Evolutionary conservation across 2,888 invertebrate species (phyloP).

Genomic region (Melanargia galathea): DNA sequence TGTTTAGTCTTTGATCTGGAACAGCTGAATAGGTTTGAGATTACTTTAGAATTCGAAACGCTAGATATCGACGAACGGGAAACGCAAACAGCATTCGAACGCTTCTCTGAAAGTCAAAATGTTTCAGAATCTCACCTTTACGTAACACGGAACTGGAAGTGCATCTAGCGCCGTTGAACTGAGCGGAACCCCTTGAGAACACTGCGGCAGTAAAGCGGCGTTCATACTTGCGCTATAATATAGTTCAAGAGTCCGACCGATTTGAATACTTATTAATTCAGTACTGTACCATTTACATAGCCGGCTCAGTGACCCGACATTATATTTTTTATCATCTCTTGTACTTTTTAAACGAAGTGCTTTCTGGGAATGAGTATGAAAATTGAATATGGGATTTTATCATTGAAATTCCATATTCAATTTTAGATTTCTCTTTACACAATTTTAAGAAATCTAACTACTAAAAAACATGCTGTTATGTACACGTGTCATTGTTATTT

Average conservation of each 20-base stretch:
- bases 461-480: no score
- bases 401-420: no score
- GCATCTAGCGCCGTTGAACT: slow-evolving; percentile 39
- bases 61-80: neutral
- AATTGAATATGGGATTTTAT: no score
- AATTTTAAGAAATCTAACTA: no score
- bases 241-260: neutral
- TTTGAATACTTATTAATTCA: neutral
- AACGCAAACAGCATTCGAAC: neutral
- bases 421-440: no score
- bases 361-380: no score
- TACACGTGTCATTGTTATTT: no score
- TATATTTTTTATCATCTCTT: no score
- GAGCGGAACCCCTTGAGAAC: slow-evolving; percentile 39
- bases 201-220: slow-evolving; percentile 31
- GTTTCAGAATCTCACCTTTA: slow-evolving; percentile 30
- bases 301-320: neutral
- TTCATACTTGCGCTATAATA: slow-evolving; percentile 26
- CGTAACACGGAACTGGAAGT: slow-evolving; percentile 33
- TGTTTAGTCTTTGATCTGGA: neutral
- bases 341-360: no score
- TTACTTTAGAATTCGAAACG: neutral
- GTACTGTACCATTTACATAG: neutral
- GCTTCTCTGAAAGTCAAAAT: slow-evolving; percentile 27
- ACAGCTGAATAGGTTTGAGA: neutral